Evolutionary conservation across 2,888 invertebrate genomes (phyloP).

Genomic region (Cantharis flavilabris): DNA sequence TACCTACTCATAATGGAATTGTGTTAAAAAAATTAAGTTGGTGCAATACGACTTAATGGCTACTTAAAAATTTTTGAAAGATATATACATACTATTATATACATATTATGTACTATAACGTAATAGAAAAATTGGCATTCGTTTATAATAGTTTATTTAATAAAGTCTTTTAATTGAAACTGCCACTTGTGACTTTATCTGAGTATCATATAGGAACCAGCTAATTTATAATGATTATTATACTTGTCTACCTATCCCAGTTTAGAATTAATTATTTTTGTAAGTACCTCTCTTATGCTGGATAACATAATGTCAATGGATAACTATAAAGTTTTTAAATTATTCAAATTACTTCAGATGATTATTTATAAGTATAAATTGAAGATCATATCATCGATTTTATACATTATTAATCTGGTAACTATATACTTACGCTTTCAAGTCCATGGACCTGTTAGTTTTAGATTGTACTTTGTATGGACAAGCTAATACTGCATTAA

Average conservation of each 20-base stretch:
- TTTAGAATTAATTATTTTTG: neutral
- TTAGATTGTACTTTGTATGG: neutral
- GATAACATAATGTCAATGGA: neutral
- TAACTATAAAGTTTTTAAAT: neutral
- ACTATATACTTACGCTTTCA: neutral
- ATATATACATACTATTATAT: no score
- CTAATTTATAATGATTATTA: neutral
- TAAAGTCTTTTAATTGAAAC: neutral
- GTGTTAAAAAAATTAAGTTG: neutral
- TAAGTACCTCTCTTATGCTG: neutral
- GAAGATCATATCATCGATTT: neutral
- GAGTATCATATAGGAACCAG: neutral
- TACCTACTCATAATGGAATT: neutral
- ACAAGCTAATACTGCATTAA: neutral
- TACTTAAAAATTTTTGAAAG: neutral
- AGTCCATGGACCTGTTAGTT: neutral
- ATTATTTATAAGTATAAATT: neutral
- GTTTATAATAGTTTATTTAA: neutral
- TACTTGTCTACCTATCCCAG: neutral
- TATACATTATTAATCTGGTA: neutral
- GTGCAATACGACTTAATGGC: no score
- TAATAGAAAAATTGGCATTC: neutral
- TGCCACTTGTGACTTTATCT: neutral
- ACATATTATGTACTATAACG: no score
- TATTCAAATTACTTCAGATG: neutral